A percentile compares a stretch with the other conserved stretches of the same genome.
Evolutionary conservation across 2,113 vertebrate genomes (phyloP).

Genomic region (Rhabdomys dilectus): DNA sequence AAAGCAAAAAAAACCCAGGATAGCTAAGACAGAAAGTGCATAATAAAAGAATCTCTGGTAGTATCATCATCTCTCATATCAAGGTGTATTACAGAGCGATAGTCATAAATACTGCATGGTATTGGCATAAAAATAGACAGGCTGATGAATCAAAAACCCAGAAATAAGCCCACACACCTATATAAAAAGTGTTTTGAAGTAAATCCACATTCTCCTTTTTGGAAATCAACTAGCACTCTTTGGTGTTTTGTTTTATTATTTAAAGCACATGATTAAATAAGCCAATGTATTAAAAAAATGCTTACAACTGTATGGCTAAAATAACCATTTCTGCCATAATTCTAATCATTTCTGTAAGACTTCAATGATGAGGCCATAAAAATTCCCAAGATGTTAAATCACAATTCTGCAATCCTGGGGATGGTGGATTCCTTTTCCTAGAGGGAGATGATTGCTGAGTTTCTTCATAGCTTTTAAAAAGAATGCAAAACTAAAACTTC

Average conservation of each 20-base stretch:
- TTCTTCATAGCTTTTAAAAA: background rate
- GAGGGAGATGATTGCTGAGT: background rate
- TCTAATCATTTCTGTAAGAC: background rate
- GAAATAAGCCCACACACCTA: background rate
- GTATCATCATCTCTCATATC: too few relatives aligned
- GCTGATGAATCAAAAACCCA: too few relatives aligned
- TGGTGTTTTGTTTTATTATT: background rate
- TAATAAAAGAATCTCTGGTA: too few relatives aligned
- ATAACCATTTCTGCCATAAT: background rate
- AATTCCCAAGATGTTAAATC: background rate
- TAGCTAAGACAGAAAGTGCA: too few relatives aligned
- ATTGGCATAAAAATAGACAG: too few relatives aligned
- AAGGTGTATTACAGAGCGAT: too few relatives aligned
- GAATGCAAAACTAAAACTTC: background rate
- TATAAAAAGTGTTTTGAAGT: background rate
- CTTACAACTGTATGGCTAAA: background rate
- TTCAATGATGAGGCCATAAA: background rate
- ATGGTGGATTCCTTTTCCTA: background rate
- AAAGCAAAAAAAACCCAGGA: too few relatives aligned
- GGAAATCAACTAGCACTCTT: background rate
- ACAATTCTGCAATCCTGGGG: background rate
- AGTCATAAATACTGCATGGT: too few relatives aligned
- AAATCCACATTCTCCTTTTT: background rate
- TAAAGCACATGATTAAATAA: background rate
- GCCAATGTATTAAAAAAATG: conserved; percentile 1